Evolutionary conservation across 2,797 vertebrate genomes (phyloP), one percentile per base, ranked within the genome.

Genomic region (Catostomus latipinnis): DNA sequence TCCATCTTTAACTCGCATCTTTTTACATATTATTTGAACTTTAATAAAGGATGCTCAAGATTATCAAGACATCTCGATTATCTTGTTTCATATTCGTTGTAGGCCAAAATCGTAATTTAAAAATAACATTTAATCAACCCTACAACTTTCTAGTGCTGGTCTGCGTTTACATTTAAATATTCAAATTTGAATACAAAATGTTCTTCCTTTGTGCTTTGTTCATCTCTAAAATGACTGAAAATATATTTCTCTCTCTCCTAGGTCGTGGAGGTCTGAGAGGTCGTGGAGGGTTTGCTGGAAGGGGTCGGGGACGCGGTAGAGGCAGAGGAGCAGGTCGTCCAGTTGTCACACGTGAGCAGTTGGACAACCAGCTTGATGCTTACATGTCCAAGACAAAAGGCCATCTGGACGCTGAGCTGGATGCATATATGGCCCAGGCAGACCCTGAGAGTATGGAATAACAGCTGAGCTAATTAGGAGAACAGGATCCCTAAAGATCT

Each of bases 301-400:
- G 93, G 22, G 92, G 96, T 0, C 92, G 96, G 7, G 96, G 96
- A 0, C 88, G 96, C 0, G 96, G 97, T 0, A 88, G 96, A 13
- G 96, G 97, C 8, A 87, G 96, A 90, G 95, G 95, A 8, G 84
- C 92, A 0, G 73, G 93, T 0, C 93, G 95, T 0, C 94, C 96
- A 0, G 73, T 79, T 0, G 90, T 98, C 61, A 99, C 97, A 78
- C 95, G 97, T 13, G 98, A 99, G 81, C 97, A 98, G 88, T 93
- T 99, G 83, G 98, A 99, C 91, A 98, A 97, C 93, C 98, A 99
- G 74, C 89, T 98, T 65, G 98, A 99, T 0, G 97, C 97, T 0
- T 99, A 98, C 91, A 98, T 98, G 98, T 99, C 97, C 0, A 99
- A 99, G 88, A 99, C 97, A 1, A 98, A 98, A 88, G 97, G 98